phyloP scores from a whole-genome alignment of 2,113 vertebrate genomes.

The Sceloporus tristichus region DNA sequence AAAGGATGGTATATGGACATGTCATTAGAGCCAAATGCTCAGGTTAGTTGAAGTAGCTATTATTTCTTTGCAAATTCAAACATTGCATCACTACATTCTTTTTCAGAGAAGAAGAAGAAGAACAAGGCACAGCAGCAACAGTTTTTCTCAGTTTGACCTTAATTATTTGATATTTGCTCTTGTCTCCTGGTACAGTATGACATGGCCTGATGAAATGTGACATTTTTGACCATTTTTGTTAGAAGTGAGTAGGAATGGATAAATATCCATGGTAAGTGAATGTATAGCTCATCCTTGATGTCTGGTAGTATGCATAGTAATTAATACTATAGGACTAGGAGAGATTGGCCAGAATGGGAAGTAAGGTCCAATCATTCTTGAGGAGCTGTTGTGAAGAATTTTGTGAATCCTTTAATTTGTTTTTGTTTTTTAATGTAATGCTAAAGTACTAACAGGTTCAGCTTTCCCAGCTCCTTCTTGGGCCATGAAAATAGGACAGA shows the following conservation, averaged over 20 bases:
- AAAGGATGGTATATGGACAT: neutral
- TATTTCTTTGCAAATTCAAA: constrained; percentile 17
- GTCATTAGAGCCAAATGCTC: neutral
- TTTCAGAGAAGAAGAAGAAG: neutral
- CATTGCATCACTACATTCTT: constrained; percentile 22
- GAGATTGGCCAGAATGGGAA: neutral
- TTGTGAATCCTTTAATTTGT: neutral
- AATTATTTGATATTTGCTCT: constrained; percentile 49
- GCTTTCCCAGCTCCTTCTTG: neutral
- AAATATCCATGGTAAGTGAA: constrained; percentile 62
- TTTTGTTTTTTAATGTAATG: neutral
- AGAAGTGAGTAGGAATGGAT: constrained; percentile 63
- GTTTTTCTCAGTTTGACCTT: constrained; percentile 42
- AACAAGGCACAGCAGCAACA: too few species aligned
- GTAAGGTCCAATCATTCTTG: neutral
- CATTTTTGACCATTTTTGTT: constrained; percentile 66
- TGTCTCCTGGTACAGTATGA: constrained; percentile 54
- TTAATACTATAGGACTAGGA: constrained; percentile 16
- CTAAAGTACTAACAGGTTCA: neutral
- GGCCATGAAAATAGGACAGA: neutral
- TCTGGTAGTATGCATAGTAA: constrained; percentile 49
- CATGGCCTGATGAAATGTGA: constrained; percentile 66
- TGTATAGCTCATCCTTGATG: constrained; percentile 49
- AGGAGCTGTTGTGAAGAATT: constrained; percentile 12
- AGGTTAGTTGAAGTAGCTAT: constrained; percentile 13